Base-by-base conservation (phyloP, 2,888 invertebrate species). In the Ormyrus rosae region DNA sequence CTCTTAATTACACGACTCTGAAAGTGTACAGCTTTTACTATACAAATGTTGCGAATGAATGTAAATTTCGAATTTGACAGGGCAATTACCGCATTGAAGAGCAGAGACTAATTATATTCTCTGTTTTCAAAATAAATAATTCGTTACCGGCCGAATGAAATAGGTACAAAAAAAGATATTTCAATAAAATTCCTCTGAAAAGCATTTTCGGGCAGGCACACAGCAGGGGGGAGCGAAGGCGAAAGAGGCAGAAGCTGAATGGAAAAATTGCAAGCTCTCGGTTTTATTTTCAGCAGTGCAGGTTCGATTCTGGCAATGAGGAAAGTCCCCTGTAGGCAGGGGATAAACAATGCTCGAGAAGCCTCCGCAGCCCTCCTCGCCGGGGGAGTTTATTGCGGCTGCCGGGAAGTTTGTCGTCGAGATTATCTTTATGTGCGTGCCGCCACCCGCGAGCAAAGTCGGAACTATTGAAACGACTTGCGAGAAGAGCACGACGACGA, bases 361-460 rank as follows among this genome's bases (percentile, higher is more conserved):
- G 68, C 65, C 79, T 73, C 71, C 58, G 77, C 74, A 79, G 78
- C 73, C 53, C 73, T 19, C 34, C 65, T 72, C 67, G 55, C 45
- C 55, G 19, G 19, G 19, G 19, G 60, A 82, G 81, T 83, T 83
- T 83, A 85, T 83, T 80, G 67, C 81, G 78, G 77, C 73, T 75
- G 75, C 70, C 73, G 79, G 72, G 79, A 79, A 84, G 73, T 83
- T 83, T 64, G 69, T 56, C 70, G 56, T 19, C 63, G 78, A 58
- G 78, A 69, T 77, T 63, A 70, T 74, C 73, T 58, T 78, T 69
- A 60, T 60, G 9, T 9, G 13, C 46, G 46, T 10, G 9, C 61
- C 6, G 55, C 13, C 13, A 5, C 8, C 55, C 63, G 48, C 8
- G 46, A 19, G 56, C 61, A 68, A 70, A 70, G 70, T 78, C 70